Percentiles rank a stretch among this genome's conserved stretches.
Evolutionary conservation across 2,888 invertebrate genomes (phyloP).

Genomic region (Coenonympha glycerion): DNA sequence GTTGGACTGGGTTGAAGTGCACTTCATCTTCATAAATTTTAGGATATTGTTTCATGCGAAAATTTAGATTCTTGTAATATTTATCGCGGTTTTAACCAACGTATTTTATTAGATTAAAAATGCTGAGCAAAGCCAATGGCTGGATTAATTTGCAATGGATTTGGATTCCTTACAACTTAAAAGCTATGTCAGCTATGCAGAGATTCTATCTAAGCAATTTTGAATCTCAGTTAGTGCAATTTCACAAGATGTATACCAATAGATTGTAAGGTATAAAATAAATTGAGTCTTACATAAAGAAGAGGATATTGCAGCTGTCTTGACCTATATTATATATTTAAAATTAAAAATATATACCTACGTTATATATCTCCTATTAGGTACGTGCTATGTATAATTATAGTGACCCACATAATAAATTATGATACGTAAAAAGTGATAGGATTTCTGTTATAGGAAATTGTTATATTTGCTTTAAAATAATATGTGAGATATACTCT

Average conservation of each 20-base stretch:
- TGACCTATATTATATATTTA: no score
- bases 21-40: slow-evolving; percentile 27
- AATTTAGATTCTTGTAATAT: background rate
- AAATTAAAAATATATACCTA: no score
- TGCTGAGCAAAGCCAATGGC: background rate
- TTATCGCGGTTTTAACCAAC: background rate
- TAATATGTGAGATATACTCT: background rate
- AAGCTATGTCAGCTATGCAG: slow-evolving; percentile 5
- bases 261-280: background rate
- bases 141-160: slow-evolving; percentile 1
- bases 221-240: slow-evolving; percentile 3
- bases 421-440: no score
- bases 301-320: no score
- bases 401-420: no score
- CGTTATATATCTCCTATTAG: no score
- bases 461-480: background rate
- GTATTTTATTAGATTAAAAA: no score
- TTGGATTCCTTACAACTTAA: no score
- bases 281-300: background rate
- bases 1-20: slow-evolving; percentile 18
- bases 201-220: slow-evolving; percentile 5
- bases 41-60: background rate
- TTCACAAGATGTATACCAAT: background rate
- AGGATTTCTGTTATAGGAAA: background rate
- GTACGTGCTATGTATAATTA: no score